A percentile compares a stretch with the other conserved stretches of the same genome.
Conservation (phyloP, 92 coral and sea anemone species). For the Palythoa caribaeorum region DNA sequence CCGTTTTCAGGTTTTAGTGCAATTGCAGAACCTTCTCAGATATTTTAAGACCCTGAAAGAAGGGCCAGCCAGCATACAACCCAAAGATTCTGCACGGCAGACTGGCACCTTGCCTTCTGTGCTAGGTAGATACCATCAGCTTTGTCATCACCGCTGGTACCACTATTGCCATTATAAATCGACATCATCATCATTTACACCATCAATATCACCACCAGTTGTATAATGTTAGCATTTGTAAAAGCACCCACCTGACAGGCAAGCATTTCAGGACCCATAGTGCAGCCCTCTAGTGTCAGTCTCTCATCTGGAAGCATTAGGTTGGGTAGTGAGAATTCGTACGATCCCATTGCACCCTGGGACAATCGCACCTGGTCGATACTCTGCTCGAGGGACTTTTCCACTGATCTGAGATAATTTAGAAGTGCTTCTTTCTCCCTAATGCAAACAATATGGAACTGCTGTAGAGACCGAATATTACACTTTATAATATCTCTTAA, state of each 20-base stretch:
- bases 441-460: background rate
- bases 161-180: background rate
- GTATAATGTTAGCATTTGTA: no score
- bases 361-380: conserved; percentile 90
- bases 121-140: background rate
- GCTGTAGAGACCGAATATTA: background rate
- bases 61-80: no score
- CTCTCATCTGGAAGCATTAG: conserved; percentile 84
- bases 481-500: no score
- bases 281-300: conserved; percentile 82
- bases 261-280: conserved; percentile 88
- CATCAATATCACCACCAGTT: background rate
- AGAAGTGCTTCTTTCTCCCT: conserved; percentile 94
- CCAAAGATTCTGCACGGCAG: no score
- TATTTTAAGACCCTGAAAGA: no score
- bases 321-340: conserved; percentile 86
- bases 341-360: conserved; percentile 81
- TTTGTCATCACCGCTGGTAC: background rate
- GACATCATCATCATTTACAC: background rate
- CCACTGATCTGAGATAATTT: conserved; percentile 86
- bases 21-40: no score
- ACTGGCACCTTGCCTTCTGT: no score
- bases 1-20: no score
- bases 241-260: conserved; percentile 82
- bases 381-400: conserved; percentile 93